Base-by-base conservation (phyloP, 30 jellyfish, hydroid and myxozoan species). In the Aurelia aurita complex sp. Pacific region DNA sequence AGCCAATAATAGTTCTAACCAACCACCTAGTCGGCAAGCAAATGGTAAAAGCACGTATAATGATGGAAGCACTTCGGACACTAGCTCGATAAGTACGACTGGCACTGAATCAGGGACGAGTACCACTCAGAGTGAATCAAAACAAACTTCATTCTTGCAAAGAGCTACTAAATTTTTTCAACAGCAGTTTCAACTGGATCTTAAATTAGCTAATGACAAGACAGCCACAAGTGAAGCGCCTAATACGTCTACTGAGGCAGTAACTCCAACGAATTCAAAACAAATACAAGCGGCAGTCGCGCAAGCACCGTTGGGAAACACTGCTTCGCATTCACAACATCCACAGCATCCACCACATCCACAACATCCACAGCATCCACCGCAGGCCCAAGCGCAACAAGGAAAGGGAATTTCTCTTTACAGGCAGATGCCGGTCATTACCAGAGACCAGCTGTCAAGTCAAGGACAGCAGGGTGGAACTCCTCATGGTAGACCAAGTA, bases 91-190 rank as follows among this genome's bases (percentile, higher is more conserved):
- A 61, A 61, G 70, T 61, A 61, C 70, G 34, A 17, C 70, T 17
- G 70, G 70, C 10, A 61, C 36, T 11, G 70, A 17, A 61, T 51
- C 60, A 33, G 62, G 71, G 6, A 35, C 79, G 53, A n/a, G 82
- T 63, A 50, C 60, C 17, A 13, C 92, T 1, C 85, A 55, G 43
- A 10, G 33, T 17, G 92, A 70, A 13, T 59, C 29, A 17, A 83
- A 70, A 40, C 87, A 64, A 34, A 80, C 87, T 0, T 94, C 98
- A 34, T 69, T 94, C 35, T 68, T 94, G 38, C 97, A 83, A 68
- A 94, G 98, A 72, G 98, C 98, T 10, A 94, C 94, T 53, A 91
- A 80, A 53, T 94, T 94, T 32, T 75, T 94, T 32, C 98, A 94
- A 66, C 96, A 94, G 57, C 98, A 94, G 70, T 77, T 94, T 36